phyloP scores from a whole-genome alignment of 2,797 vertebrate genomes.

The Gila robusta region DNA sequence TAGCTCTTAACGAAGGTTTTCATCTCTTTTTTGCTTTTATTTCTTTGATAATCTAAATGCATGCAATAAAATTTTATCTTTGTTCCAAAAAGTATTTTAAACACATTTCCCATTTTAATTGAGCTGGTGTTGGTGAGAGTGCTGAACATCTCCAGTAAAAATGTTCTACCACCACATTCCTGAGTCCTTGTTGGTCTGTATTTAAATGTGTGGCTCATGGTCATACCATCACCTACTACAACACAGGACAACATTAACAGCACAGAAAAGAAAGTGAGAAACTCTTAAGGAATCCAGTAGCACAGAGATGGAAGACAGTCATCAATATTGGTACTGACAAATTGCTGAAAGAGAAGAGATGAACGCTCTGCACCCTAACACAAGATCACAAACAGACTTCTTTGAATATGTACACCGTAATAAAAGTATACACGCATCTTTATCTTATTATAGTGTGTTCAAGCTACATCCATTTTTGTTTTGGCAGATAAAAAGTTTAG shows the following conservation, averaged over 20 bases:
- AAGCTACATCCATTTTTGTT: neutral
- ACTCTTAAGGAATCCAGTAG: neutral
- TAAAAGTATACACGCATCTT: too few species aligned
- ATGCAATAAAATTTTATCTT: neutral
- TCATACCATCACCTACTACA: neutral
- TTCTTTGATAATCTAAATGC: neutral
- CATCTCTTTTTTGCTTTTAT: neutral
- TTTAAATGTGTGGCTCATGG: conserved; percentile 11
- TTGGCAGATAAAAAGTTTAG: conserved; percentile 8
- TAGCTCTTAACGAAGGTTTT: neutral
- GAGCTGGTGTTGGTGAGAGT: neutral
- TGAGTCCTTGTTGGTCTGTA: neutral
- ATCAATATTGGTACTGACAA: neutral
- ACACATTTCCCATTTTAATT: neutral
- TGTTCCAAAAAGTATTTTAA: neutral
- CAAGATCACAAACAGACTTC: neutral
- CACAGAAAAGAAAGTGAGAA: neutral
- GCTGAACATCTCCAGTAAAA: neutral
- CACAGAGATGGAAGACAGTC: neutral
- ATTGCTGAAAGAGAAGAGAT: too few species aligned
- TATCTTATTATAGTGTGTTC: neutral
- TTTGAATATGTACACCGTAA: neutral
- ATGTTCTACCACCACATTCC: neutral
- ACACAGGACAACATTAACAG: conserved; percentile 14
- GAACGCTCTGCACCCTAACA: too few species aligned